Evolutionary conservation across 2,113 vertebrate species (phyloP), one percentile per base, ranked within the genome.

Genomic region (Phocoena phocoena): DNA sequence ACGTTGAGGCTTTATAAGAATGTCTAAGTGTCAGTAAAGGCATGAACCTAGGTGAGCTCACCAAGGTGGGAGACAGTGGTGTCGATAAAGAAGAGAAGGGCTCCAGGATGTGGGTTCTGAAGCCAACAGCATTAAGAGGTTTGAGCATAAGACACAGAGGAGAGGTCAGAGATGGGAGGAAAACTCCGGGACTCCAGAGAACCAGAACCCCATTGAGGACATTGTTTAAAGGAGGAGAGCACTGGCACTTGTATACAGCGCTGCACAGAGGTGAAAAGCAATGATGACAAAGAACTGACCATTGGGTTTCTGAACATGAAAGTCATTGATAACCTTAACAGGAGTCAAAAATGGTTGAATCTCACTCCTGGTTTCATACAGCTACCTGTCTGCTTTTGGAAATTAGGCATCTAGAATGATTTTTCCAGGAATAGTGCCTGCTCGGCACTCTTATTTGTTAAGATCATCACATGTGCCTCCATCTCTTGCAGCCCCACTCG

Each of bases 51-150:
- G 36, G 4, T 13, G 36, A 20, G 6, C 33, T 70, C 58, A 23
- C 7, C 8, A 8, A 31, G 5, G 15, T 0, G 1, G 53, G 44
- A 9, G 53, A 6, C 28, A 8, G 1, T 62, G 67, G 11, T 73
- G 11, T 50, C 55, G 60, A 23, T n/a, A 25, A 50, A 82, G 28
- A 74, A 12, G 17, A 70, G 26, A 44, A 53, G 31, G 25, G 6
- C 15, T 26, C 5, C 1, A 1, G 9, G 88, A 8, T 36, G 3
- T 33, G 26, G 4, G 8, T 90, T 80, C 33, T 68, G 91, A 85
- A 77, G 13, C 63, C 18, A 38, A 3, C 8, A 7, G 20, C 67
- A 5, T 36, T 26, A 11, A 65, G 28, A 89, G 20, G 28, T 76
- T 65, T 63, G 21, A 63, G 77, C 28, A 41, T 15, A 58, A 70